These are phyloP conservation scores for Larimichthys crocea DNA, from an alignment of 2,113 vertebrate genomes.

Conservation along the genomic window DNA sequence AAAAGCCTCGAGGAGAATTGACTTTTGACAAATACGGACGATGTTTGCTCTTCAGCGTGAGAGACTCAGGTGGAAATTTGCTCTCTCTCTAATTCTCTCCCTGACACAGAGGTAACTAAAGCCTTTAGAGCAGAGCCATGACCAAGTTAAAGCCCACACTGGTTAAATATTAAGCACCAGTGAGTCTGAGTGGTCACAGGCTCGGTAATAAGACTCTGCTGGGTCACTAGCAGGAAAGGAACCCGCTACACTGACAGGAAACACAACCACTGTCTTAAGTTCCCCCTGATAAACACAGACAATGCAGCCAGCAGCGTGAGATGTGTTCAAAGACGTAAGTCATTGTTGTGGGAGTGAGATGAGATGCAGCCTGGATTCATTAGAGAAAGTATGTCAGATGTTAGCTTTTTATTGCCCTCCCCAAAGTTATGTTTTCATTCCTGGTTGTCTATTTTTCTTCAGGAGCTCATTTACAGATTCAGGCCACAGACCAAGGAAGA, in stretches of 20 bases:
- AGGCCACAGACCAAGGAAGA: neutral
- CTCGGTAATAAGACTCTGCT: constrained; percentile 60
- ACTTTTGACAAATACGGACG: constrained; percentile 10
- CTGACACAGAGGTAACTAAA: constrained; percentile 61
- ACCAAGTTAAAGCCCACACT: constrained; percentile 39
- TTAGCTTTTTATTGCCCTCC: neutral
- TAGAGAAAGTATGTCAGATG: neutral
- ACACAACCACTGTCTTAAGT: constrained; percentile 25
- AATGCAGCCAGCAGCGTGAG: neutral
- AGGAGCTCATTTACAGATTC: neutral
- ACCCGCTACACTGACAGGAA: no score
- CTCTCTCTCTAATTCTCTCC: constrained; percentile 3
- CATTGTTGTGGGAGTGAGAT: neutral
- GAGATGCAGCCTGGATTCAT: constrained; percentile 5
- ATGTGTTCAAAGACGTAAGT: neutral
- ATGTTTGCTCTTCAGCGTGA: constrained; percentile 7
- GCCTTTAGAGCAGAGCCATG: constrained; percentile 43
- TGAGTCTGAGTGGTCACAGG: constrained; percentile 45
- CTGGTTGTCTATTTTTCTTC: neutral
- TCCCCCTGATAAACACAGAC: constrained; percentile 23
- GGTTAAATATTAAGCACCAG: constrained; percentile 80
- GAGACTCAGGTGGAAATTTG: neutral
- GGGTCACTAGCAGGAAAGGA: constrained; percentile 27
- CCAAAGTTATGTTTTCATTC: neutral
- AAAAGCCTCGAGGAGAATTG: constrained; percentile 6